These are phyloP conservation scores for Holothuria leucospilota DNA, from an alignment of 53 echinoderm and acorn worm genomes.

Conservation along the genomic window DNA sequence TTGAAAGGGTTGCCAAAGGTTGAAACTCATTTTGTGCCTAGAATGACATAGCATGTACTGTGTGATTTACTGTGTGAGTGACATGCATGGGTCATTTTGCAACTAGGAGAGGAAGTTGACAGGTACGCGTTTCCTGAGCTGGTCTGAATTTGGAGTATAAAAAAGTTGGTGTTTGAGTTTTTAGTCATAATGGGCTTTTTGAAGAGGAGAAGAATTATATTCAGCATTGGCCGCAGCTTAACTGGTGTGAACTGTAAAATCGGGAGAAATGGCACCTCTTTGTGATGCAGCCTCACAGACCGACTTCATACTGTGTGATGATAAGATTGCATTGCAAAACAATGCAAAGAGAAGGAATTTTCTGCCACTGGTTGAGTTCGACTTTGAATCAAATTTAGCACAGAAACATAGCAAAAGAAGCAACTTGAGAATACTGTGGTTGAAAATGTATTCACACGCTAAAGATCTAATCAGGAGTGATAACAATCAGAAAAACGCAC, in stretches of 20 bases:
- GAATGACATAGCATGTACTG: too few species aligned
- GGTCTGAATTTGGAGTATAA: neutral
- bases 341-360: neutral
- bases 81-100: slow-evolving; percentile 16
- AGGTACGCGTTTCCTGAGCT: neutral
- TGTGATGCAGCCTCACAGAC: slow-evolving; percentile 15
- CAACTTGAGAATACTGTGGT: neutral
- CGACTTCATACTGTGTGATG: neutral
- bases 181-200: slow-evolving; percentile 7
- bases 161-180: too few species aligned
- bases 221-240: neutral
- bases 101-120: slow-evolving; percentile 1
- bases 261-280: neutral
- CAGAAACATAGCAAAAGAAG: neutral
- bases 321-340: neutral
- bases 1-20: too few species aligned
- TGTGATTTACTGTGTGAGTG: too few species aligned
- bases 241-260: too few species aligned
- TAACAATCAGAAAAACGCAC: neutral
- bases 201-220: neutral
- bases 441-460: slow-evolving; percentile 27
- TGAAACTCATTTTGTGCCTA: too few species aligned
- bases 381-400: slow-evolving; percentile 43
- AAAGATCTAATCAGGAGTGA: neutral
- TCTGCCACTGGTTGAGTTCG: slow-evolving; percentile 32